Base-by-base conservation (phyloP, 2,113 vertebrate genomes). In the Lasiurus borealis region DNA sequence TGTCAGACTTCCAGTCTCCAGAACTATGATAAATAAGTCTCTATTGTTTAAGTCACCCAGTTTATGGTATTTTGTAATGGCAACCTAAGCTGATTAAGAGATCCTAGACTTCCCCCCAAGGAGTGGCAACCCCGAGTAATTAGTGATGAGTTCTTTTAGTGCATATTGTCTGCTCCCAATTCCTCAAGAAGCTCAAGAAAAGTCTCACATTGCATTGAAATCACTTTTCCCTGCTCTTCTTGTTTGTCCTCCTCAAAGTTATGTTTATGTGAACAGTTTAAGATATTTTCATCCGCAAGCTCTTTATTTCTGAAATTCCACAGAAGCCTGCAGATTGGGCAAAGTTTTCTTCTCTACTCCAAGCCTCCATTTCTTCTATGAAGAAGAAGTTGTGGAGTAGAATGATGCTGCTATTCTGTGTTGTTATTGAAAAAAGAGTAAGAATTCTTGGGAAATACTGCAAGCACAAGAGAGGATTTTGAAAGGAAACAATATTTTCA, bases 141-240 rank as follows among this genome's bases (percentile, higher is more conserved):
- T 81, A 64, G 44, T 44, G 69, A 59, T 50, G n/a, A 91, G 34
- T 48, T 88, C 81, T 66, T 73, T 69, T 73, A 72, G 8, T 54
- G 57, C 73, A 73, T 57, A 64, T 27, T 54, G 6, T 76, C 16
- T 76, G 40, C 14, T 91, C 48, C 64, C 8, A 54, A 27, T 83
- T 44, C 15, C 21, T 86, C 52, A 94, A 94, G 8, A 96, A 85
- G 12, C 23, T 77, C 31, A 54, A 10, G 12, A 59, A 71, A 96
- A 90, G 12, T 90, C 91, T 96, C 18, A 85, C 68, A 85, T 54
- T 94, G 8, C 66, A 84, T 62, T 90, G 40, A 94, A 93, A 66
- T 90, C 31, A 91, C 57, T 95, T 95, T 54, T 75, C 4, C 34
- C 34, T 87, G 11, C 7, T 82, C 16, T n/a, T 75, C 50, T 87